phyloP scores from a whole-genome alignment of 2,113 vertebrate species.

The Rostratula benghalensis region DNA sequence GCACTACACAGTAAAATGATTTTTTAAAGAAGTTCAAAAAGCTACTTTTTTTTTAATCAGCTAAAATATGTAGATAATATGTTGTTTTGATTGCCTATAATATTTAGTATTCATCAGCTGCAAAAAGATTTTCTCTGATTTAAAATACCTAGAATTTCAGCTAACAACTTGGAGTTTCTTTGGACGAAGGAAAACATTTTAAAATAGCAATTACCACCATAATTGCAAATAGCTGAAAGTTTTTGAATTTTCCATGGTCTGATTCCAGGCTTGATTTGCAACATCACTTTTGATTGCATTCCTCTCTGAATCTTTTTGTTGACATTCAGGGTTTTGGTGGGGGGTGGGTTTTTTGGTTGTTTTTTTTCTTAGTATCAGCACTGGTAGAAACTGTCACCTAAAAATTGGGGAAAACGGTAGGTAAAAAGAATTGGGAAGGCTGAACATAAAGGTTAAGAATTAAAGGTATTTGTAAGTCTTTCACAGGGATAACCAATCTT shows the following conservation, averaged over 20 bases:
- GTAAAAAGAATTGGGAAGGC: not conserved
- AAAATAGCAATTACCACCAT: slow-evolving; percentile 78
- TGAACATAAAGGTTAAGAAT: not conserved
- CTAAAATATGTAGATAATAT: slow-evolving; percentile 78
- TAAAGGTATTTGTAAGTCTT: not conserved
- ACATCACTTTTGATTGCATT: slow-evolving; percentile 74
- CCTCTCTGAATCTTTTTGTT: slow-evolving; percentile 58
- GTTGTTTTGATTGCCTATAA: slow-evolving; percentile 76
- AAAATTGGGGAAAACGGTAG: not conserved
- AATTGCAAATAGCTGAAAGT: slow-evolving; percentile 76
- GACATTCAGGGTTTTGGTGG: slow-evolving; percentile 15
- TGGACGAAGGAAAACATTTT: slow-evolving; percentile 76
- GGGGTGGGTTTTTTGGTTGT: too few species aligned
- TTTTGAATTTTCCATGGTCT: slow-evolving; percentile 75
- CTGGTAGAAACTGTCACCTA: not conserved
- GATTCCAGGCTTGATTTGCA: slow-evolving; percentile 78
- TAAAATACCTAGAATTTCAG: slow-evolving; percentile 73
- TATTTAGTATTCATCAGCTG: slow-evolving; percentile 76
- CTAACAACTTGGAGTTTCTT: slow-evolving; percentile 69
- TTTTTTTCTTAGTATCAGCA: not conserved
- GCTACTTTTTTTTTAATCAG: slow-evolving; percentile 68
- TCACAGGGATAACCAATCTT: not conserved
- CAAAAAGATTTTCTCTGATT: slow-evolving; percentile 72
- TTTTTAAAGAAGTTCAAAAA: slow-evolving; percentile 53
- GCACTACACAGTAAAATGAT: slow-evolving; percentile 33